Base-by-base conservation (phyloP, 2,888 invertebrate species). In the Perizoma affinitatum region DNA sequence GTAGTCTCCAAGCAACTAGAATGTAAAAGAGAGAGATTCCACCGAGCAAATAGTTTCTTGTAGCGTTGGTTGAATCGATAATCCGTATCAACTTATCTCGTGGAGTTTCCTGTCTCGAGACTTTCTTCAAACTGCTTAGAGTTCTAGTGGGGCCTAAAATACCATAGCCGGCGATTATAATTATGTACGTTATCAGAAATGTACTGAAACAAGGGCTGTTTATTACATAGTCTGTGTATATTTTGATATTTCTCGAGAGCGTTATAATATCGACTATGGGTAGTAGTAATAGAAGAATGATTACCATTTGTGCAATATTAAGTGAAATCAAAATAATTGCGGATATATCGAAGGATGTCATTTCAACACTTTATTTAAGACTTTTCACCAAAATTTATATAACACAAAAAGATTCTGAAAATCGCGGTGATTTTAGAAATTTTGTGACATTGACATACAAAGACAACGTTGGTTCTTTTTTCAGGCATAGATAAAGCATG, bases 21-120 rank as follows among this genome's bases (percentile, higher is more conserved):
- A 82, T 33, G 45, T 82, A 85, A 69, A 88, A 87, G 43, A 90
- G 60, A 6, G 88, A 88, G 52, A 89, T 79, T 2, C 73, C 76
- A 7, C 82, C 86, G 1, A 90, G 78, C 22, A 88, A 71, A 61
- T 83, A 86, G 66, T 89, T 85, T 72, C 84, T 80, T 6, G 74
- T 78, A 8, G 90, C 86, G 60, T 84, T 80, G 9, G 82, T 85
- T 0, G 73, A 54, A 54, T 74, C 65, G 45, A 86, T 84, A 40
- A 84, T 71, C 45, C 79, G 75, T 53, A 61, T 63, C n/a, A 88
- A 43, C 69, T 73, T 80, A 6, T 82, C 75, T 40, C 67, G 59
- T 0, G 84, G 58, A 36, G 76, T 73, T 65, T 78, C 10, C 10
- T 45, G 33, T 52, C 43, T 71, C 6, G 62, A 38, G 35, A 56